Percentiles rank a stretch among this genome's conserved stretches.
Evolutionary conservation across 1,140 invertebrate species (phyloP).

Genomic region (Drosophila eugracilis): DNA sequence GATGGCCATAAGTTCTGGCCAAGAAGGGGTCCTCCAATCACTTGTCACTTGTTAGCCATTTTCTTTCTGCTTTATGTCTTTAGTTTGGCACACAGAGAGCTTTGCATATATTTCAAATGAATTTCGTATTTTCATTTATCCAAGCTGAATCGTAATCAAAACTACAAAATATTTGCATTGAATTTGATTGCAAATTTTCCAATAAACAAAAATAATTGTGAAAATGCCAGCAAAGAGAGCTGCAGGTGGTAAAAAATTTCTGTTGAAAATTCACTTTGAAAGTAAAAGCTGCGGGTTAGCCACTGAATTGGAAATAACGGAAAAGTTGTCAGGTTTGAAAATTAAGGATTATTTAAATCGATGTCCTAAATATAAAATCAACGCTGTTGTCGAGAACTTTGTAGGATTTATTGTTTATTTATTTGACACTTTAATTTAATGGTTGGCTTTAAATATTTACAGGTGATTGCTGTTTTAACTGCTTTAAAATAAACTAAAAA

Average conservation of each 20-base stretch:
- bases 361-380: neutral
- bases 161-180: conserved; percentile 28
- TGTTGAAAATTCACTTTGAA: neutral
- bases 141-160: conserved; percentile 25
- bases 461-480: no score
- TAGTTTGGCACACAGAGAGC: neutral
- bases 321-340: neutral
- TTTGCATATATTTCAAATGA: conserved; percentile 1
- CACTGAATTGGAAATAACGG: neutral
- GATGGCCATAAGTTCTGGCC: conserved; percentile 42
- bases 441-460: neutral
- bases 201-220: conserved; percentile 19
- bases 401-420: neutral
- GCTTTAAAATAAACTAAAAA: neutral
- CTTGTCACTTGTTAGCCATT: conserved; percentile 20
- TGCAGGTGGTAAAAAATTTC: neutral
- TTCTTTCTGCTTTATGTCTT: conserved; percentile 28
- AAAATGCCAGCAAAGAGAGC: neutral
- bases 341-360: neutral
- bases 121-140: neutral
- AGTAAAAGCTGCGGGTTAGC: neutral
- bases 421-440: neutral
- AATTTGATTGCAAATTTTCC: conserved; percentile 26
- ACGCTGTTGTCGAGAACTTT: neutral
- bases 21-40: conserved; percentile 35